Evolutionary conservation across 2,888 invertebrate genomes (phyloP).

Genomic region (Lutraria lutraria): DNA sequence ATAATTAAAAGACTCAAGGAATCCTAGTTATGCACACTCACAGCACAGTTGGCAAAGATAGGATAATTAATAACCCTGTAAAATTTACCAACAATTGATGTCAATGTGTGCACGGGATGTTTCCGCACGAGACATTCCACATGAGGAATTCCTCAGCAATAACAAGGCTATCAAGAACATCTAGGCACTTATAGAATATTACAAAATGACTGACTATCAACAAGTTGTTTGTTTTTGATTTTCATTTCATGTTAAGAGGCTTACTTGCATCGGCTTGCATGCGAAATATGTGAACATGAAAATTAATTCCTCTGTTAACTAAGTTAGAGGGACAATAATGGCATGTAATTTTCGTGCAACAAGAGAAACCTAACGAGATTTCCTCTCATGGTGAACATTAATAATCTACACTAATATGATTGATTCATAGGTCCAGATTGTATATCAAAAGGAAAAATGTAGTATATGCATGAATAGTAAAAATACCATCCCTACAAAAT

Average conservation of each 20-base stretch:
- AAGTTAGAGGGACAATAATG: neutral
- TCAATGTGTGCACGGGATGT: neutral
- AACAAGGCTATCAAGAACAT: neutral
- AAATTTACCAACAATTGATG: neutral
- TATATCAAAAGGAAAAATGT: no score
- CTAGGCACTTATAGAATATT: neutral
- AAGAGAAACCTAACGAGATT: neutral
- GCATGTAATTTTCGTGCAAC: conserved; percentile 1
- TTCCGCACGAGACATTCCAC: no score
- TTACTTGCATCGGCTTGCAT: neutral
- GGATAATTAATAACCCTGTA: conserved; percentile 6
- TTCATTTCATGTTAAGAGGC: neutral
- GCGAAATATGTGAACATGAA: neutral
- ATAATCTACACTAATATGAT: neutral
- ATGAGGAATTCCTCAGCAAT: neutral
- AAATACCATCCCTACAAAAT: no score
- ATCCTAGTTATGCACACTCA: neutral
- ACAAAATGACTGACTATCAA: neutral
- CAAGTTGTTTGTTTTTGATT: conserved; percentile 7
- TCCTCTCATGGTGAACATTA: neutral
- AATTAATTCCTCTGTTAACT: neutral
- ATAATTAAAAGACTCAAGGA: neutral
- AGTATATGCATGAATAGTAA: no score
- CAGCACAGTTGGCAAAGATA: neutral
- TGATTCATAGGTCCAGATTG: neutral